Evolutionary conservation across 2,113 vertebrate genomes (phyloP), one percentile per base, ranked within the genome.

Genomic region (Tricholaema leucomelas): DNA sequence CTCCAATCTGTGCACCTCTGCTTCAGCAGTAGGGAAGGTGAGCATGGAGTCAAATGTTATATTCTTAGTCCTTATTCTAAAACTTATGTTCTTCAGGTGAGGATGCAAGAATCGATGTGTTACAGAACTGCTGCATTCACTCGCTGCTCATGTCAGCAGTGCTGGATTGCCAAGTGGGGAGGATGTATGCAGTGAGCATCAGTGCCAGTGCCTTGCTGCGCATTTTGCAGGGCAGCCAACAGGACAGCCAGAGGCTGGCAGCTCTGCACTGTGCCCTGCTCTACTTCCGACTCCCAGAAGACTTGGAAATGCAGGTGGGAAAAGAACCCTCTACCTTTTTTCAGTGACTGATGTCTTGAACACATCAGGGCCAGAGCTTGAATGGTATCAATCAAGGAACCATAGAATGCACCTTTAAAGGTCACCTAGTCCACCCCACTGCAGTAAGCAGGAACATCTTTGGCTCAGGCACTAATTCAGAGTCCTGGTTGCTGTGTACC

Each of bases 241-340:
- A 4, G 7, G 98, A 99, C 90, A 96, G 95, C 5, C 98, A 98
- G 81, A 97, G 97, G 63, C 64, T 99, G 94, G 99, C 99, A 5
- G 96, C 97, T 4, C 95, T 99, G 79, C 99, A 99, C 91, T 98
- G 98, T 93, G 90, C 98, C 61, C 97, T 99, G 58, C 95, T 98
- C 18, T 96, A 98, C 83, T 90, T 96, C 6, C 74, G 0, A 25
- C 91, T 93, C 28, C 54, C 79, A 1, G 72, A n/a, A 60, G 76
- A 91, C 38, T 82, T 93, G 70, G 97, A 98, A 97, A 91, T 40
- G 46, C 95, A 98, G 98, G 98, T 98, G 70, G 40, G 95, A 46
- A 60, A 87, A 72, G 23, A 50, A 7, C 3, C 3, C 7, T 74
- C 25, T 50, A n/a, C 16, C 2, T 46, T 59, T 69, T 81, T 70